Percentiles rank a stretch among this genome's conserved stretches.
Conservation (phyloP, 2,888 invertebrate genomes). For the Lypha dubia region DNA sequence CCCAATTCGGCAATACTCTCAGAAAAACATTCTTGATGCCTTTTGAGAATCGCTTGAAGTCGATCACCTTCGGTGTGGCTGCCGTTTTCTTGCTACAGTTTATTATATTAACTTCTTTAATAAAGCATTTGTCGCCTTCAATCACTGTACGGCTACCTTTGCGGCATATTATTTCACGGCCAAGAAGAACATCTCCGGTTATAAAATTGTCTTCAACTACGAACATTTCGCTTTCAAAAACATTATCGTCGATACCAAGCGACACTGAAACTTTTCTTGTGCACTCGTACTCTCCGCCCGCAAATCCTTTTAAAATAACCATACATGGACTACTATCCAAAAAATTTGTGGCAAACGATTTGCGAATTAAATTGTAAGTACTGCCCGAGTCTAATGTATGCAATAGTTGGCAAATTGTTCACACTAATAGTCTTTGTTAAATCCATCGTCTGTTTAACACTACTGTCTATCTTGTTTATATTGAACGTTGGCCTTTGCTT, state of each 20-base stretch:
- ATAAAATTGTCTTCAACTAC: conserved; percentile 30
- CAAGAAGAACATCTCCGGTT: background rate
- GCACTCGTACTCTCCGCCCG: conserved; percentile 41
- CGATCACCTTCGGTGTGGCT: background rate
- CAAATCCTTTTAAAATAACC: conserved; percentile 32
- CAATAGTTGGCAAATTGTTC: background rate
- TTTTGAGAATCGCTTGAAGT: conserved; percentile 28
- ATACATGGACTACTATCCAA: background rate
- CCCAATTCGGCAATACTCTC: conserved; percentile 56
- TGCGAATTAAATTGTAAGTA: conserved; percentile 14
- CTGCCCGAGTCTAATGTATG: conserved; percentile 50
- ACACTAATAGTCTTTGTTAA: conserved; percentile 9
- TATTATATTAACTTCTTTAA: conserved; percentile 26
- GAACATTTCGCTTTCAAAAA: conserved; percentile 25
- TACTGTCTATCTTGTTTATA: conserved; percentile 37
- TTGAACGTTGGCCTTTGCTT: background rate
- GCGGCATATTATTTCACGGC: conserved; percentile 45
- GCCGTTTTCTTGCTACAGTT: background rate
- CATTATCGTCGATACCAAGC: conserved; percentile 51
- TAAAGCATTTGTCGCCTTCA: conserved; percentile 54
- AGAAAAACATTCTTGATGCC: conserved; percentile 28
- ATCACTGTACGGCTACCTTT: conserved; percentile 54
- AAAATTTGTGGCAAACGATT: conserved; percentile 22
- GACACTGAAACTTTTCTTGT: conserved; percentile 42
- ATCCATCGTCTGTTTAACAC: background rate